Conservation (phyloP, 2,797 vertebrate species). For the Tolypeutes matacus region DNA sequence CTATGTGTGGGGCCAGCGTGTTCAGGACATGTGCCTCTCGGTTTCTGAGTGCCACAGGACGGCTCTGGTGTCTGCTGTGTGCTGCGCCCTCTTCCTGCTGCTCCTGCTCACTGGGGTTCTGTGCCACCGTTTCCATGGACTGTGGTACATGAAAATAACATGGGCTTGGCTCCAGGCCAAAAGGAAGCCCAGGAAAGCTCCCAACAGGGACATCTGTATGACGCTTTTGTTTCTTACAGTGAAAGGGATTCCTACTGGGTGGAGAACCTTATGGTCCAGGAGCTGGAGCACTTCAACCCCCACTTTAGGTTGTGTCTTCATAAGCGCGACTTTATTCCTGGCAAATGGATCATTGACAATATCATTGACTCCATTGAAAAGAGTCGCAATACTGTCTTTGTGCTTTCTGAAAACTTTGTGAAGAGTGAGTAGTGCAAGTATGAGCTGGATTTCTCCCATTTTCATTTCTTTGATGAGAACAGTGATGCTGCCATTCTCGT, state of each 20-base stretch:
- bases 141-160: constrained; percentile 91
- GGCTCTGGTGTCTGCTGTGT: constrained; percentile 83
- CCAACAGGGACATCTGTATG: constrained; percentile 80
- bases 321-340: constrained; percentile 93
- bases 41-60: constrained; percentile 86
- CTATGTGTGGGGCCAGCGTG: constrained; percentile 80
- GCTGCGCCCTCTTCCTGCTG: constrained; percentile 78
- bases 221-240: constrained; percentile 92
- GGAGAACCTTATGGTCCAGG: constrained; percentile 90
- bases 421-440: constrained; percentile 94
- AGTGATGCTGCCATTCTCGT: constrained; percentile 89
- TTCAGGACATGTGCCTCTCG: constrained; percentile 79
- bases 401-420: constrained; percentile 93
- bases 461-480: constrained; percentile 92
- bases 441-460: constrained; percentile 94
- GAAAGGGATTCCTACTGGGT: constrained; percentile 92
- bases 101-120: constrained; percentile 71
- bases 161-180: constrained; percentile 91
- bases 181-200: constrained; percentile 84
- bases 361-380: constrained; percentile 93
- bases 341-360: constrained; percentile 94
- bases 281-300: constrained; percentile 88
- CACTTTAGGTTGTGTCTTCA: constrained; percentile 91
- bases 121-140: constrained; percentile 86
- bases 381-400: constrained; percentile 91